These are phyloP conservation scores for Taenaris catops DNA, from an alignment of 2,888 invertebrate genomes.

Conservation along the genomic window DNA sequence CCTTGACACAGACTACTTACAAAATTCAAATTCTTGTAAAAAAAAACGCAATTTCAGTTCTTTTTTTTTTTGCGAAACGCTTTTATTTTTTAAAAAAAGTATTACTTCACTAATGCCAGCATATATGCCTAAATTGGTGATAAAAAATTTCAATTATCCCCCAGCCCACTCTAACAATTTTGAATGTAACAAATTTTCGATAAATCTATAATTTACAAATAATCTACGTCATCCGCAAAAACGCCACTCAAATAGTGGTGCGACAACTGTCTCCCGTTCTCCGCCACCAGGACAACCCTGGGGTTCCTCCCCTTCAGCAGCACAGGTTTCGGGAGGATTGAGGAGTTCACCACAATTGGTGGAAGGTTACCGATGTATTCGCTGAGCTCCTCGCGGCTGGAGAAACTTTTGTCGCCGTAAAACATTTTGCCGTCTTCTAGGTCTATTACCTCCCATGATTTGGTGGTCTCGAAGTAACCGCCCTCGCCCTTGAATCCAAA, in stretches of 20 bases:
- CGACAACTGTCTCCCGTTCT: slow-evolving; percentile 44
- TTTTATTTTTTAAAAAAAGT: too few relatives aligned
- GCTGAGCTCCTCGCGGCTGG: slow-evolving; percentile 39
- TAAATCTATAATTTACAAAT: too few relatives aligned
- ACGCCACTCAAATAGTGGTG: slow-evolving; percentile 49
- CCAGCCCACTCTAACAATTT: too few relatives aligned
- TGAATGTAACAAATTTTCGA: too few relatives aligned
- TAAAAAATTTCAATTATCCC: too few relatives aligned
- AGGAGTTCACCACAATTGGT: slow-evolving; percentile 23
- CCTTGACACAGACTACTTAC: too few relatives aligned
- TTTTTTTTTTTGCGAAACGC: too few relatives aligned
- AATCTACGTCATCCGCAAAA: slow-evolving; percentile 39
- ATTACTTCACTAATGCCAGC: too few relatives aligned
- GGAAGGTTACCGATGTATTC: slow-evolving; percentile 36
- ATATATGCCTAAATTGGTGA: too few relatives aligned
- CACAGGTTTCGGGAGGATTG: slow-evolving; percentile 31
- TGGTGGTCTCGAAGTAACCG: slow-evolving; percentile 60
- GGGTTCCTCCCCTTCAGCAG: slow-evolving; percentile 33
- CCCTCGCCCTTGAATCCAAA: slow-evolving; percentile 51
- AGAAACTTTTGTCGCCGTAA: slow-evolving; percentile 53
- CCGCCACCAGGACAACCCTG: slow-evolving; percentile 40
- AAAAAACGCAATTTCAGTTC: too few relatives aligned
- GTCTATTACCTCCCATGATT: slow-evolving; percentile 40
- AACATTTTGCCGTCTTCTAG: slow-evolving; percentile 29
- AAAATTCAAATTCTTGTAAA: too few relatives aligned